A percentile compares a stretch with the other conserved stretches of the same genome.
phyloP scores from a whole-genome alignment of 1,140 invertebrate species.

The Maconellicoccus hirsutus region DNA sequence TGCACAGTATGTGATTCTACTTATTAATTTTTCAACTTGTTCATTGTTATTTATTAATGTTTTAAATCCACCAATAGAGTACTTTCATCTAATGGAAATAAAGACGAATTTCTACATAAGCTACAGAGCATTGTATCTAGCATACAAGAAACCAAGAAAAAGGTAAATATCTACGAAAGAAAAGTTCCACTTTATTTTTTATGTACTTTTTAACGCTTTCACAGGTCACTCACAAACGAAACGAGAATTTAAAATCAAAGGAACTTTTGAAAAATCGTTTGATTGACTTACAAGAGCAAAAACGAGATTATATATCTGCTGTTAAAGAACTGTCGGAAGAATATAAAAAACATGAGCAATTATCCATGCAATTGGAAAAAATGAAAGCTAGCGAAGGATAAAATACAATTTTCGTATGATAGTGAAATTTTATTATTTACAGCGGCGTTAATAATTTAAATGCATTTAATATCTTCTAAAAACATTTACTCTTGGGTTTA shows the following conservation, averaged over 20 bases:
- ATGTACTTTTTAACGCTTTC: slow-evolving; percentile 23
- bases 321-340: slow-evolving; percentile 66
- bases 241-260: slow-evolving; percentile 57
- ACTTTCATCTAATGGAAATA: slow-evolving; percentile 51
- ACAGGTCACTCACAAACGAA: slow-evolving; percentile 41
- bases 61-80: too few relatives aligned
- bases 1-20: slow-evolving; percentile 53
- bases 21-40: too few relatives aligned
- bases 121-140: slow-evolving; percentile 77
- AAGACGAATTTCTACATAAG: slow-evolving; percentile 78
- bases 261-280: slow-evolving; percentile 58
- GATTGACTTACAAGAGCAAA: slow-evolving; percentile 60
- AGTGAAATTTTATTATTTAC: too few relatives aligned
- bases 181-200: neutral
- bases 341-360: slow-evolving; percentile 41
- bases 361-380: neutral
- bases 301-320: slow-evolving; percentile 71
- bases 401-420: too few relatives aligned
- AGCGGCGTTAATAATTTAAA: too few relatives aligned
- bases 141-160: slow-evolving; percentile 65
- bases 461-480: too few relatives aligned
- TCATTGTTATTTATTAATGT: slow-evolving; percentile 27
- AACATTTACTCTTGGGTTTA: too few relatives aligned
- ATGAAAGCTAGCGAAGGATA: too few relatives aligned
- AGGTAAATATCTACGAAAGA: slow-evolving; percentile 40